Conservation (phyloP, 1,140 invertebrate species). For the Carcinoscorpius rotundicauda region DNA sequence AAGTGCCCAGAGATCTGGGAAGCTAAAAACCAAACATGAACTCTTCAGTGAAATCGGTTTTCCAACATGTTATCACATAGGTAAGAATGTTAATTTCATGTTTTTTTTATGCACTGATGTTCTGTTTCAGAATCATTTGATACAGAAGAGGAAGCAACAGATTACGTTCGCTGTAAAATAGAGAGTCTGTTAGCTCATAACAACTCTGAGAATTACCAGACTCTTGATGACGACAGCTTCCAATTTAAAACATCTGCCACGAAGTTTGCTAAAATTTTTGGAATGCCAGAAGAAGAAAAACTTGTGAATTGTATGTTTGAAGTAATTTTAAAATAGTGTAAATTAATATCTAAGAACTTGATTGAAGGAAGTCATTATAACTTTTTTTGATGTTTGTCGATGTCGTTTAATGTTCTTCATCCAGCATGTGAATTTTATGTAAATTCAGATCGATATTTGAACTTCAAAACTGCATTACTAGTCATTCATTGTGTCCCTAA, state of each 20-base stretch:
- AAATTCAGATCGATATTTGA: no score
- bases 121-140: conserved; percentile 52
- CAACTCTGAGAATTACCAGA: conserved; percentile 20
- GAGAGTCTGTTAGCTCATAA: conserved; percentile 66
- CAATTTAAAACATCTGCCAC: conserved; percentile 64
- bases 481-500: no score
- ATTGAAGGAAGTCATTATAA: not conserved
- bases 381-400: conserved; percentile 9
- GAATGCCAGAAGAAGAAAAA: conserved; percentile 84
- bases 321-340: not conserved
- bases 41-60: no score
- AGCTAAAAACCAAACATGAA: no score
- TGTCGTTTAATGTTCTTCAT: conserved; percentile 2
- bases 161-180: conserved; percentile 94
- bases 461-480: no score
- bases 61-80: no score
- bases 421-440: no score
- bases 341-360: not conserved
- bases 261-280: conserved; percentile 81
- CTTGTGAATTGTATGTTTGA: conserved; percentile 84
- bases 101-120: no score
- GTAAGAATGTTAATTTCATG: no score
- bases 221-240: conserved; percentile 16
- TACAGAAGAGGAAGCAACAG: conserved; percentile 82
- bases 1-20: no score